Evolutionary conservation across 2,113 vertebrate genomes (phyloP).

Genomic region (Gavia stellata): DNA sequence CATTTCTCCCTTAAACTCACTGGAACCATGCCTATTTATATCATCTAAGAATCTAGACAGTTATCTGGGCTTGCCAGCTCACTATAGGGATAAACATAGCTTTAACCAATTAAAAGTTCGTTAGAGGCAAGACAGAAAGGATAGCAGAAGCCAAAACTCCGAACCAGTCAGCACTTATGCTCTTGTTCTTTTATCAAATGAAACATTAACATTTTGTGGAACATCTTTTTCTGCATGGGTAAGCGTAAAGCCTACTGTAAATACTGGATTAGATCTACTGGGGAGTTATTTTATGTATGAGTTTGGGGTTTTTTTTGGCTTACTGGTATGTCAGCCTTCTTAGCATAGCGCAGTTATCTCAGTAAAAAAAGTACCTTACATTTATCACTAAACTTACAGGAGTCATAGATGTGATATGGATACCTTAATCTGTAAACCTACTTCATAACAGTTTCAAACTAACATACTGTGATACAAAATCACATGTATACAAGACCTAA

Average conservation of each 20-base stretch:
- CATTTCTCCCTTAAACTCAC: not conserved
- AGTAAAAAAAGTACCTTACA: not conserved
- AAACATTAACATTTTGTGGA: not conserved
- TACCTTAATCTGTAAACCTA: not conserved
- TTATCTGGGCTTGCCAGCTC: slow-evolving; percentile 33
- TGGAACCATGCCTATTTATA: slow-evolving; percentile 7
- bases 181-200: not conserved
- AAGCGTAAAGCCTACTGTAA: not conserved
- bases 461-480: not conserved
- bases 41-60: not conserved
- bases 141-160: not conserved
- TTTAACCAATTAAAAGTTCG: slow-evolving; percentile 35
- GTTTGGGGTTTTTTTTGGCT: not conserved
- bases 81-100: slow-evolving; percentile 3
- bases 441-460: not conserved
- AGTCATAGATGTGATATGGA: not conserved
- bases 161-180: not conserved
- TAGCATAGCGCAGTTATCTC: not conserved
- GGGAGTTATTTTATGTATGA: not conserved
- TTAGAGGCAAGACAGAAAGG: not conserved
- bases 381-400: not conserved
- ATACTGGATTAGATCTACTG: not conserved
- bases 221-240: not conserved
- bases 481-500: not conserved
- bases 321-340: not conserved